Base-by-base conservation (phyloP, 2,888 invertebrate genomes). In the Dolichomitus sp. region DNA sequence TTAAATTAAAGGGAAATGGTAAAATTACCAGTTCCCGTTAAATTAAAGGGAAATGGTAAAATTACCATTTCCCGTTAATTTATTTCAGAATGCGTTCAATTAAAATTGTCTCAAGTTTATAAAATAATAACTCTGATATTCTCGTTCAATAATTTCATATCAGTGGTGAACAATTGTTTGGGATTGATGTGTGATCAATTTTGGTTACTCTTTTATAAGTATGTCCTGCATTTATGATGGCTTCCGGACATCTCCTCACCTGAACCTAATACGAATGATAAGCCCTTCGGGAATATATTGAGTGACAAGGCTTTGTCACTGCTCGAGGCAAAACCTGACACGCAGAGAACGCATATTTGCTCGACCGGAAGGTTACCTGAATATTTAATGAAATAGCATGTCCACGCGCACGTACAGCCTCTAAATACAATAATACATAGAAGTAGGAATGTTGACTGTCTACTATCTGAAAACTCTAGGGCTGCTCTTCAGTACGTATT, bases 321-420 rank as follows among this genome's bases (percentile, higher is more conserved):
- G 17, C 52, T 17, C 11, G 52, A 14, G 40, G 14, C 37, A 45
- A 76, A 73, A 76, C 63, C 30, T 48, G 61, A 63, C 81, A 73
- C 83, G 72, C 48, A 23, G 33, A 37, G 61, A 65, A 30, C 54
- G n/a, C 42, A 45, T 54, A 72, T 74, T 61, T 66, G 75, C 86
- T 86, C 88, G 74, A 63, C 37, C 17, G 63, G 76, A 82, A 86
- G 83, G 80, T 66, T 81, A 59, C 33, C 75, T 89, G 86, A 90
- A 89, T 90, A 87, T 88, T 89, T 89, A 59, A 89, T 88, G 33
- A 80, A 42, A 61, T 61, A n/a, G 52, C 59, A 63, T 27, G 73
- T 78, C 70, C 65, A 70, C 69, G 52, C 72, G 66, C 80, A 68
- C 72, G 68, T 17, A 68, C 52, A 76, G 76, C 61, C 72, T 77